A percentile compares a stretch with the other conserved stretches of the same genome.
phyloP scores from a whole-genome alignment of 2,888 invertebrate genomes.

The Esperia sulphurella region DNA sequence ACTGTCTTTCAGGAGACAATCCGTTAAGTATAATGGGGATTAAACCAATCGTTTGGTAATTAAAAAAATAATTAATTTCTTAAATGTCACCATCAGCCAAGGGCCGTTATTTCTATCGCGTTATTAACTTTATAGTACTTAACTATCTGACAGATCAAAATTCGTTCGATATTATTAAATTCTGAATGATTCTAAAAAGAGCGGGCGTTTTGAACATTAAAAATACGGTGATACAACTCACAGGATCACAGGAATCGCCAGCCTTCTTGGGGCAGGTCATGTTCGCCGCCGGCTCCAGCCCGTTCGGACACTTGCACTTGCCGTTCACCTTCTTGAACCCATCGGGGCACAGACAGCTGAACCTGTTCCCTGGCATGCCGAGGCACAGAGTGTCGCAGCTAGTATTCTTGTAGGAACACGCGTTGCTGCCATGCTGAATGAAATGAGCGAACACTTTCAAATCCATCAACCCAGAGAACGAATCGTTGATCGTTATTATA shows the following conservation, averaged over 20 bases:
- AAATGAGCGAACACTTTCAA: conserved; percentile 88
- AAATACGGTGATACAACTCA: conserved; percentile 43
- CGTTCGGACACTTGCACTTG: conserved; percentile 89
- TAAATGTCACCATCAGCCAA: too few species aligned
- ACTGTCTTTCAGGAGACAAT: background rate
- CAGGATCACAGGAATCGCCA: conserved; percentile 78
- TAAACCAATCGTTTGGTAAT: too few species aligned
- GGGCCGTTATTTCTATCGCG: too few species aligned
- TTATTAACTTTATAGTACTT: too few species aligned
- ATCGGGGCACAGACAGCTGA: conserved; percentile 90
- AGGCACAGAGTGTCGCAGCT: conserved; percentile 89
- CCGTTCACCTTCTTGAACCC: conserved; percentile 79
- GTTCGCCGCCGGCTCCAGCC: conserved; percentile 79
- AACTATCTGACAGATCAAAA: background rate
- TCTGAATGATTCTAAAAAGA: background rate
- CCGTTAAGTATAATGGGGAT: background rate
- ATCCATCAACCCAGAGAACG: conserved; percentile 88
- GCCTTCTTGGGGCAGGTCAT: conserved; percentile 83
- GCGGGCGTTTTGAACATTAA: too few species aligned
- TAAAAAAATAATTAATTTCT: too few species aligned
- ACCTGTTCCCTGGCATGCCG: conserved; percentile 83
- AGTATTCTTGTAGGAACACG: conserved; percentile 80
- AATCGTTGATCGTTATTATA: conserved; percentile 79
- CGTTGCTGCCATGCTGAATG: conserved; percentile 86
- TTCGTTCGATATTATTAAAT: background rate